These are phyloP conservation scores for Ichneumoninae sp. DNA, from an alignment of 2,888 invertebrate species.

Conservation along the genomic window DNA sequence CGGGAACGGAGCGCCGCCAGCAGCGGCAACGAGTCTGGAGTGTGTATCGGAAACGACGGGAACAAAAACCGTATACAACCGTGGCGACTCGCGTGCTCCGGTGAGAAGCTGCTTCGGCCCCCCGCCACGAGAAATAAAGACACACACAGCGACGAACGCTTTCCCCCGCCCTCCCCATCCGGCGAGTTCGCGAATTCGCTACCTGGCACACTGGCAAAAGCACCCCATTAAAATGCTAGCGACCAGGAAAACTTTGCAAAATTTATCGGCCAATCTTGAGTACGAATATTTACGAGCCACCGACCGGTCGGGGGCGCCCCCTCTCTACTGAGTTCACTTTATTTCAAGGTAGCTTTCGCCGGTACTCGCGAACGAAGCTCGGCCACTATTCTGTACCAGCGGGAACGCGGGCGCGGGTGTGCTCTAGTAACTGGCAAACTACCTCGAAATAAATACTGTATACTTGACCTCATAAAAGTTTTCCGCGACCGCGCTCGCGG, in stretches of 20 bases:
- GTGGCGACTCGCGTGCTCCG: neutral
- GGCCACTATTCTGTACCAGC: neutral
- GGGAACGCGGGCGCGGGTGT: constrained; percentile 3
- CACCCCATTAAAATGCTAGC: constrained; percentile 74
- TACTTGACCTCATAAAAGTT: constrained; percentile 71
- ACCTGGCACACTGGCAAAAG: constrained; percentile 49
- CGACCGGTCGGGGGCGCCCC: constrained; percentile 49
- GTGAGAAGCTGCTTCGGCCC: constrained; percentile 4
- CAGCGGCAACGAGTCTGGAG: neutral
- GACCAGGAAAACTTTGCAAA: constrained; percentile 71
- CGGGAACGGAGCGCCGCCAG: neutral
- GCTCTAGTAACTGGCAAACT: constrained; percentile 53
- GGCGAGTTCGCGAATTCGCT: constrained; percentile 1
- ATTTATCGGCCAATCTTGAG: constrained; percentile 75
- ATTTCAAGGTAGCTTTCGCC: constrained; percentile 64
- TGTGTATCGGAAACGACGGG: constrained; percentile 31
- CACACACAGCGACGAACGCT: neutral
- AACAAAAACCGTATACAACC: constrained; percentile 23
- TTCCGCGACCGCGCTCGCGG: constrained; percentile 52
- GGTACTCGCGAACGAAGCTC: neutral
- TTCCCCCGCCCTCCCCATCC: neutral
- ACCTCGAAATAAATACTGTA: constrained; percentile 68
- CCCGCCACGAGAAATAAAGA: constrained; percentile 3
- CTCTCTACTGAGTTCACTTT: constrained; percentile 65
- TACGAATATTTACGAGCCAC: constrained; percentile 74